Conservation (phyloP, 2,888 invertebrate genomes). For the Podotricha telesiphe region DNA sequence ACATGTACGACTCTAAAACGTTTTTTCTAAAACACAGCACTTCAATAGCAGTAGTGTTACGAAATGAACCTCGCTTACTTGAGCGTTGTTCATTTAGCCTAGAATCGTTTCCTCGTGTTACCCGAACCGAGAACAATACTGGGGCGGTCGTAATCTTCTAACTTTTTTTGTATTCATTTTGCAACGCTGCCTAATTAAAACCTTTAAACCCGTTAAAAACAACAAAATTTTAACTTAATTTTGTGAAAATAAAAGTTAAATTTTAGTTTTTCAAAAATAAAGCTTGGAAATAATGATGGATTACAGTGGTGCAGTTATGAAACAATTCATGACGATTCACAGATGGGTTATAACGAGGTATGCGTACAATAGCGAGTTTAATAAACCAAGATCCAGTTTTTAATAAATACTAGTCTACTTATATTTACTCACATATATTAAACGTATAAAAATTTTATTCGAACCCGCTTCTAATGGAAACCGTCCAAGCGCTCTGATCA, state of each 20-base stretch:
- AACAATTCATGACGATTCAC: too few relatives aligned
- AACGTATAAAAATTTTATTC: too few relatives aligned
- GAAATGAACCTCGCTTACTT: constrained; percentile 14
- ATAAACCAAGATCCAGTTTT: too few relatives aligned
- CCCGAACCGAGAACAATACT: constrained; percentile 15
- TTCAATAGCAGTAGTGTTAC: background rate
- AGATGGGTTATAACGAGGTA: too few relatives aligned
- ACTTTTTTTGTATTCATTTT: constrained; percentile 18
- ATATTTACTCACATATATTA: too few relatives aligned
- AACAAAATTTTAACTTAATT: background rate
- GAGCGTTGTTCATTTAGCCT: constrained; percentile 15
- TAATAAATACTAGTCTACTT: too few relatives aligned
- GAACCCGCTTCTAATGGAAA: too few relatives aligned
- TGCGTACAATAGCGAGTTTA: too few relatives aligned
- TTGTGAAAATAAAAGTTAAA: background rate
- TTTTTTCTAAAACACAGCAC: background rate
- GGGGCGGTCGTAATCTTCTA: background rate
- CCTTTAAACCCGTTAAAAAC: background rate
- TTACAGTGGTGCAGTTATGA: too few relatives aligned
- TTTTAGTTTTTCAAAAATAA: background rate
- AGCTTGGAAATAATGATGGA: background rate
- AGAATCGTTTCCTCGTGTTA: constrained; percentile 20
- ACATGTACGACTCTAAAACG: too few relatives aligned
- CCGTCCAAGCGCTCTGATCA: too few relatives aligned
- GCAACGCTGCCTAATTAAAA: background rate